Percentiles rank a stretch among this genome's conserved stretches.
These are phyloP conservation scores for Cataglyphis hispanica DNA, from an alignment of 1,140 invertebrate species.

Conservation along the genomic window DNA sequence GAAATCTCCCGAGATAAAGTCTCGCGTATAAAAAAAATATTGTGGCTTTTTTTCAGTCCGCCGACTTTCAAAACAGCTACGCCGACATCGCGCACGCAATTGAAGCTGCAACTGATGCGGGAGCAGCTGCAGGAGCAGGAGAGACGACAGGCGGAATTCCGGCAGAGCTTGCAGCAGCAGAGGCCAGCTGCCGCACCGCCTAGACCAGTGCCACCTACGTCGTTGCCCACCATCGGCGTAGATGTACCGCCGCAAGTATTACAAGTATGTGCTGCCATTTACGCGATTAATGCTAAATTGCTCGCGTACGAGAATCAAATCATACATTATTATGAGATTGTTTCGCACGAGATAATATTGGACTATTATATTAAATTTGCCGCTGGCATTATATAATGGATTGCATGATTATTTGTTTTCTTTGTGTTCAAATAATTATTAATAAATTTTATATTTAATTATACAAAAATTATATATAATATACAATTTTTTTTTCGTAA, in stretches of 20 bases:
- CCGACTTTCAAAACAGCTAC: conserved; percentile 93
- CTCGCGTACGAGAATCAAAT: conserved; percentile 21
- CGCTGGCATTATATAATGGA: neutral
- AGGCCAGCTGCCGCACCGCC: conserved; percentile 86
- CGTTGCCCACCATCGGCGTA: conserved; percentile 88
- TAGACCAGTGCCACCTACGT: conserved; percentile 86
- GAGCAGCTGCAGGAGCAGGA: conserved; percentile 93
- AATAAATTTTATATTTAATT: neutral
- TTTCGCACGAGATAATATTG: neutral
- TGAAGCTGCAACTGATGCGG: conserved; percentile 94
- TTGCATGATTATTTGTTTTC: neutral
- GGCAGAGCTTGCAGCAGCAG: conserved; percentile 87
- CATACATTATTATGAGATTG: neutral
- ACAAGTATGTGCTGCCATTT: conserved; percentile 87
- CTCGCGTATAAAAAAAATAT: conserved; percentile 52
- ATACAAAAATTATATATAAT: neutral
- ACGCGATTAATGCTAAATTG: conserved; percentile 28
- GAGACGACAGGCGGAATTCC: conserved; percentile 86
- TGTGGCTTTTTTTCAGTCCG: conserved; percentile 88
- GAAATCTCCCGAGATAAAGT: conserved; percentile 14
- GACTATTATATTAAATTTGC: neutral
- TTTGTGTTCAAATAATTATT: neutral
- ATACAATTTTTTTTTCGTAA: neutral
- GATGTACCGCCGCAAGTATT: conserved; percentile 93
- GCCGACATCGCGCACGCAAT: conserved; percentile 93